A percentile compares a stretch with the other conserved stretches of the same genome.
Evolutionary conservation across 2,888 invertebrate species (phyloP).

Genomic region (Erebia epiphron): DNA sequence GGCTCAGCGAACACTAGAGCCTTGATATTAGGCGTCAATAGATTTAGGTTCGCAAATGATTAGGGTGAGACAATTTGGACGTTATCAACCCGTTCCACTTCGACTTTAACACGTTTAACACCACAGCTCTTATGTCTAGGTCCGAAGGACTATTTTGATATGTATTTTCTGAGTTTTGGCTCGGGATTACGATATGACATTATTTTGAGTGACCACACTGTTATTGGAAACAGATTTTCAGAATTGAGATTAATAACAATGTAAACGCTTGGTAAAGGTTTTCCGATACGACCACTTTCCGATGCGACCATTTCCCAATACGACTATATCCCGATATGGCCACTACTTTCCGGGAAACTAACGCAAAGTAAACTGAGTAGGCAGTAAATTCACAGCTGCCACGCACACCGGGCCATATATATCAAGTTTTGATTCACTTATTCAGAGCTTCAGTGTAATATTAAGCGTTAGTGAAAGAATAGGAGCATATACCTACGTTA

Average conservation of each 20-base stretch:
- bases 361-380: too few species aligned
- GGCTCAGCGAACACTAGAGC: not conserved
- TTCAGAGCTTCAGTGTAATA: too few species aligned
- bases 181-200: constrained; percentile 14
- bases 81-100: constrained; percentile 32
- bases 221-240: constrained; percentile 24
- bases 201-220: constrained; percentile 25
- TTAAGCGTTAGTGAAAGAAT: too few species aligned
- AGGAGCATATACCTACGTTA: too few species aligned
- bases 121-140: not conserved
- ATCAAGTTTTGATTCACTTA: too few species aligned
- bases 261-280: constrained; percentile 9
- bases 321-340: too few species aligned
- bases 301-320: too few species aligned
- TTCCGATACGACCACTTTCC: too few species aligned
- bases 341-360: too few species aligned
- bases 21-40: constrained; percentile 37
- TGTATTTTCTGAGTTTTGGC: not conserved
- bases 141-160: not conserved
- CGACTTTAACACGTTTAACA: not conserved
- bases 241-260: not conserved
- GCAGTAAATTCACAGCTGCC: too few species aligned
- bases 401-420: too few species aligned
- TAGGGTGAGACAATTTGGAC: constrained; percentile 41
- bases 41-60: constrained; percentile 39